Percentiles rank a stretch among this genome's conserved stretches.
These are phyloP conservation scores for Rosalia funebris DNA, from an alignment of 2,888 invertebrate species.

Conservation along the genomic window DNA sequence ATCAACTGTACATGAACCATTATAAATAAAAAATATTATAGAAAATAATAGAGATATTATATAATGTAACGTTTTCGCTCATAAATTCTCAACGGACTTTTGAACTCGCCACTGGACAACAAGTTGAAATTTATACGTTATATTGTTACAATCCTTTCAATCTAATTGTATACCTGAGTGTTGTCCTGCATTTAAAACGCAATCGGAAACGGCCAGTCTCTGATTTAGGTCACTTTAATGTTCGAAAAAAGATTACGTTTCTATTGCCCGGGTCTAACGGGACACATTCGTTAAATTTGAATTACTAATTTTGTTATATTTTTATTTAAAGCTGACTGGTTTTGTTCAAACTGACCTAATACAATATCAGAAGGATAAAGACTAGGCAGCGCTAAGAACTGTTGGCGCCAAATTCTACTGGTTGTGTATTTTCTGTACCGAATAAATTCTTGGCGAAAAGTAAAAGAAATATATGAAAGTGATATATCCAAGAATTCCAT, in stretches of 20 bases:
- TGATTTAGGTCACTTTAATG: constrained; percentile 60
- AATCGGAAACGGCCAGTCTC: constrained; percentile 60
- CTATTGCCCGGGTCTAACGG: constrained; percentile 3
- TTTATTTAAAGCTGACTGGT: constrained; percentile 16
- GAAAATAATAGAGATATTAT: background rate
- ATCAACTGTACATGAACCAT: no score
- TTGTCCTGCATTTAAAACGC: constrained; percentile 45
- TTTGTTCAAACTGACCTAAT: constrained; percentile 1
- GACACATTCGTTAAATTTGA: constrained; percentile 11
- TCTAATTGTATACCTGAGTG: constrained; percentile 39
- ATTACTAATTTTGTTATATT: constrained; percentile 7
- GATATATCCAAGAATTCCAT: no score
- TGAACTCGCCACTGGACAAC: constrained; percentile 49
- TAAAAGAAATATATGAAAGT: no score
- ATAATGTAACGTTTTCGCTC: constrained; percentile 38
- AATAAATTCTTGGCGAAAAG: no score
- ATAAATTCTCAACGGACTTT: constrained; percentile 47
- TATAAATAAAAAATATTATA: no score
- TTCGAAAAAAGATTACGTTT: constrained; percentile 19
- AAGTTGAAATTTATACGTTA: constrained; percentile 54
- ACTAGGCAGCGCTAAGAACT: background rate
- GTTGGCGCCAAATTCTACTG: constrained; percentile 4
- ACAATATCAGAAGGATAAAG: background rate
- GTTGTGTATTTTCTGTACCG: no score
- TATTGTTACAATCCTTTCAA: constrained; percentile 56